Evolutionary conservation across 37 sponge, comb jelly and placozoan species (phyloP).

Genomic region (Eunapius fragilis): DNA sequence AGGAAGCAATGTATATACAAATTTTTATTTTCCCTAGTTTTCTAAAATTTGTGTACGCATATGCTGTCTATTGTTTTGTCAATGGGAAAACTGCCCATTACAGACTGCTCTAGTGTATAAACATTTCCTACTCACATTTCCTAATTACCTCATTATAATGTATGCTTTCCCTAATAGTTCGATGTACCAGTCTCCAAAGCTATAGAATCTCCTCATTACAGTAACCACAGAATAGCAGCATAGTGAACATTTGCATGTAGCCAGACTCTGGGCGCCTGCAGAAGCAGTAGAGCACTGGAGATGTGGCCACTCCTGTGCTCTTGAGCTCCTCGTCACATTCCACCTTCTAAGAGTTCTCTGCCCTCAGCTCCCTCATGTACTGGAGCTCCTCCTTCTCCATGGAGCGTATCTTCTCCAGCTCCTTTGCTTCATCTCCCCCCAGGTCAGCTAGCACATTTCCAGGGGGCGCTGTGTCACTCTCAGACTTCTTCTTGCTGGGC

Average conservation of each 20-base stretch:
- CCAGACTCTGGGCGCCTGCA: slow-evolving; percentile 74
- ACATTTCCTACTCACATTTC: no score
- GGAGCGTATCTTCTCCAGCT: slow-evolving; percentile 47
- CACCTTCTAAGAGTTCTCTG: slow-evolving; percentile 54
- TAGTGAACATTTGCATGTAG: slow-evolving; percentile 22
- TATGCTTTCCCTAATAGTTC: no score
- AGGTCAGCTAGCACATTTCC: slow-evolving; percentile 29
- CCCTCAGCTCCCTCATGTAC: slow-evolving; percentile 18
- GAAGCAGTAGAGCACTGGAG: slow-evolving; percentile 75
- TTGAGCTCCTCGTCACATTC: slow-evolving; percentile 61
- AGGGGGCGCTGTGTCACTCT: slow-evolving; percentile 13
- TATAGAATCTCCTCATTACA: no score
- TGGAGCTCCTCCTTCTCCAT: slow-evolving; percentile 51
- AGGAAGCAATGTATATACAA: no score
- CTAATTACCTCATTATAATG: no score
- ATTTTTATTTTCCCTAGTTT: no score
- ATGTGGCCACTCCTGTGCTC: background rate
- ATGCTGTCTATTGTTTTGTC: no score
- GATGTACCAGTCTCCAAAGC: no score
- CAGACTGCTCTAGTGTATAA: no score
- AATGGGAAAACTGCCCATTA: no score
- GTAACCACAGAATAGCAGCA: background rate
- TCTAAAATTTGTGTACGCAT: no score
- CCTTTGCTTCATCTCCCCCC: slow-evolving; percentile 42
- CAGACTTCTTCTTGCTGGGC: slow-evolving; percentile 23